Evolutionary conservation across 2,888 invertebrate species (phyloP), one percentile per base, ranked within the genome.

Genomic region (Cistogaster globosa): DNA sequence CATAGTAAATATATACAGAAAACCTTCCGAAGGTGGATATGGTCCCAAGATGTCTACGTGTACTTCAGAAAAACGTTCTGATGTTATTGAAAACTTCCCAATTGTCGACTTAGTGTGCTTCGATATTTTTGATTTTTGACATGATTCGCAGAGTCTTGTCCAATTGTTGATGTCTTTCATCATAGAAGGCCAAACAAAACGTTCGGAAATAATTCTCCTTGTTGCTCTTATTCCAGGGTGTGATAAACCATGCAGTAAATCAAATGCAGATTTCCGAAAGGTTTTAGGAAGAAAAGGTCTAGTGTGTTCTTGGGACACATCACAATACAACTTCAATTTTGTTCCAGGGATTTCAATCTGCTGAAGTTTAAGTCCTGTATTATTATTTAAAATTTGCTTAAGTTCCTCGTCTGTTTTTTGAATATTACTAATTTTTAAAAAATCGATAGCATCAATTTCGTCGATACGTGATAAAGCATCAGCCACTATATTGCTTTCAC

Each of bases 221-320:
- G 38, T n/a, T n/a, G 18, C 18, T 38, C 18, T 4, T 8, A 38
- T 20, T 20, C 18, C 62, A 18, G 20, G 38, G 36, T 62, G 62
- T 8, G 38, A 42, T 18, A 42, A 38, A 4, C 38, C 18, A 38
- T 36, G 36, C 11, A 60, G 38, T 36, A n/a, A 20, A 42, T 62
- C 12, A 18, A 62, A 42, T 38, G 18, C 20, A 9, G 9, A 18
- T 86, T 88, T 79, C 8, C 20, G 18, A 45, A 48, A 20, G 1
- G 2, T 18, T 57, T 48, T 45, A 12, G 71, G 57, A 12, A 71
- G 6, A n/a, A 45, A 58, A 42, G 71, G 71, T 22, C 45, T 16
- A 26, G 20, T 38, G 11, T 22, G n/a, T 16, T 48, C 58, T 51
- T 18, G 18, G 2, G 51, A 51, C 1, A 51, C 18, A 18, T 51